These are phyloP conservation scores for Drosophila sp. DNA, from an alignment of 1,140 invertebrate species.

Conservation along the genomic window DNA sequence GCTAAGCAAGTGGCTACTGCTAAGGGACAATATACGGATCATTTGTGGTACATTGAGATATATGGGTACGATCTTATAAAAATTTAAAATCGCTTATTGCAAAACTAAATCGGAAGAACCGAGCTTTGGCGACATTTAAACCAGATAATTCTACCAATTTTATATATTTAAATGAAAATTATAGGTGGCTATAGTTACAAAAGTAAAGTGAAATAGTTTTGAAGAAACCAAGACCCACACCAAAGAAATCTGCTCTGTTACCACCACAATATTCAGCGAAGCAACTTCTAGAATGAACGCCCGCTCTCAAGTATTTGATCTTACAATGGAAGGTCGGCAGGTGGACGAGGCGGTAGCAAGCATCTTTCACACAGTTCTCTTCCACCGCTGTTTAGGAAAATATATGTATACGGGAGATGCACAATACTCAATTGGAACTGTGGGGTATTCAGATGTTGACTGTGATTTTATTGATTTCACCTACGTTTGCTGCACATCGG, in stretches of 20 bases:
- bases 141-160: no score
- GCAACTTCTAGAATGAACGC: conserved; percentile 90
- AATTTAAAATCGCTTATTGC: conserved; percentile 22
- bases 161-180: no score
- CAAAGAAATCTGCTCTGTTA: no score
- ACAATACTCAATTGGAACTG: conserved; percentile 96
- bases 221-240: no score
- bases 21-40: conserved; percentile 91
- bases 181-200: no score
- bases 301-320: conserved; percentile 93
- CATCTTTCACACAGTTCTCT: conserved; percentile 97
- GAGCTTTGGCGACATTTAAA: no score
- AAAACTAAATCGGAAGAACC: not conserved
- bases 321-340: conserved; percentile 96
- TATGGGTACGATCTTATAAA: conserved; percentile 89
- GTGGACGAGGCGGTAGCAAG: conserved; percentile 97
- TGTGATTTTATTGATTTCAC: conserved; percentile 99
- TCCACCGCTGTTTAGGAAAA: conserved; percentile 97
- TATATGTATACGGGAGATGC: conserved; percentile 97
- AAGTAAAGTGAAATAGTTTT: no score
- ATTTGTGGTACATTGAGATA: conserved; percentile 96
- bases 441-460: conserved; percentile 97
- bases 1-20: conserved; percentile 94
- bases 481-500: conserved; percentile 96
- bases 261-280: no score